phyloP scores from a whole-genome alignment of 23 tunicate species.

The Ascidia mentula region DNA sequence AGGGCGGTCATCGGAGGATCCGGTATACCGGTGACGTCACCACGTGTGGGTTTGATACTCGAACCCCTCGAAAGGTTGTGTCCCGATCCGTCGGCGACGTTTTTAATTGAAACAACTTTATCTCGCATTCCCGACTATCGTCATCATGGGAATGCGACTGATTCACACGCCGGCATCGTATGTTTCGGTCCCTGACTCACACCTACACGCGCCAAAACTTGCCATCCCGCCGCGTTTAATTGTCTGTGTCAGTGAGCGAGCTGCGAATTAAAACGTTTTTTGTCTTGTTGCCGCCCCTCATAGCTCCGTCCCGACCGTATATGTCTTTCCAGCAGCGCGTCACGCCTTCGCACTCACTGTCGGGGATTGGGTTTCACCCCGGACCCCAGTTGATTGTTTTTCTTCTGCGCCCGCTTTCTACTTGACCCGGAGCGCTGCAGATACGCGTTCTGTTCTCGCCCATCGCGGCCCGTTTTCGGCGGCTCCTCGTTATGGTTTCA shows the following conservation, averaged over 20 bases:
- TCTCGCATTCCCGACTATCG: slow-evolving; percentile 5
- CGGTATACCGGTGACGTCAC: slow-evolving; percentile 6
- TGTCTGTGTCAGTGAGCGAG: not conserved
- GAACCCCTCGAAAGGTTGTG: not conserved
- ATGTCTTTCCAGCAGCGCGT: not conserved
- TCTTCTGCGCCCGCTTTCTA: slow-evolving; percentile 7
- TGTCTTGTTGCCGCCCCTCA: not conserved
- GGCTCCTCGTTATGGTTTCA: not conserved
- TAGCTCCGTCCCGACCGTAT: too few relatives aligned
- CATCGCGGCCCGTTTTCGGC: not conserved
- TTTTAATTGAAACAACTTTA: slow-evolving; percentile 10
- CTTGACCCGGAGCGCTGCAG: not conserved
- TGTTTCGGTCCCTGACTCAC: slow-evolving; percentile 7
- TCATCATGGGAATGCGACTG: not conserved
- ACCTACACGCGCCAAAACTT: not conserved
- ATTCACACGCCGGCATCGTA: not conserved
- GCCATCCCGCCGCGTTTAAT: not conserved
- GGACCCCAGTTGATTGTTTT: not conserved
- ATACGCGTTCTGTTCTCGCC: not conserved
- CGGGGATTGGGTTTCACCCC: not conserved
- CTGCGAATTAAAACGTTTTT: not conserved
- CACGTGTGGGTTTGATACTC: not conserved
- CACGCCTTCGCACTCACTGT: not conserved
- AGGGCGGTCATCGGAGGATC: not conserved
- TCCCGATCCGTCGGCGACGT: not conserved